These are phyloP conservation scores for Cephus runcator DNA, from an alignment of 2,888 invertebrate species.

Conservation along the genomic window DNA sequence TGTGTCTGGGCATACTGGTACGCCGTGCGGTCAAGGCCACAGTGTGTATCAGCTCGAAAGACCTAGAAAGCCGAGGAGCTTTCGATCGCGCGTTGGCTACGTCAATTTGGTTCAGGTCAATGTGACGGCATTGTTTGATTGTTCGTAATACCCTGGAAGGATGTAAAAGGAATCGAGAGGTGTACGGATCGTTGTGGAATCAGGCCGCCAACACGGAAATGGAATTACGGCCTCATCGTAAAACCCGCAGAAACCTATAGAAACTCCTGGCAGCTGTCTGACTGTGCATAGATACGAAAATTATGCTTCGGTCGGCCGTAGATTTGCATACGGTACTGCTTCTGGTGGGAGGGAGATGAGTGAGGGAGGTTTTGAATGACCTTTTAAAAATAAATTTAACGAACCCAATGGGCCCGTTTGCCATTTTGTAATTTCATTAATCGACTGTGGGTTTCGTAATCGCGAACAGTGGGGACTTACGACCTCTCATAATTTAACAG, in stretches of 20 bases:
- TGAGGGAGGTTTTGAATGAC: not conserved
- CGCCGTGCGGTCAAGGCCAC: constrained; percentile 51
- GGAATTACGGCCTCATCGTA: not conserved
- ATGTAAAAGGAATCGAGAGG: not conserved
- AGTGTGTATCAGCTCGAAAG: constrained; percentile 22
- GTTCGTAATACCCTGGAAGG: not conserved
- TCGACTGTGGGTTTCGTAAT: not conserved
- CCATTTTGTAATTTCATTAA: not conserved
- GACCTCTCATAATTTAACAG: not conserved
- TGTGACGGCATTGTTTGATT: not conserved
- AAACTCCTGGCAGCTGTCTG: not conserved
- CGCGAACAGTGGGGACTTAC: not conserved
- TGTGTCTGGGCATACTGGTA: not conserved
- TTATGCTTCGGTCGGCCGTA: not conserved
- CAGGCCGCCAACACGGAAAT: not conserved
- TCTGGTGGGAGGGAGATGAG: not conserved
- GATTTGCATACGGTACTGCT: not conserved
- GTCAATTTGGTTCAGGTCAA: not conserved
- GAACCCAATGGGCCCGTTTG: not conserved
- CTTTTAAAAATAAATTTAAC: not conserved
- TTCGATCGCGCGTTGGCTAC: not conserved
- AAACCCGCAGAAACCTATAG: not conserved
- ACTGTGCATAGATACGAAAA: not conserved
- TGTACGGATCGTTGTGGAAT: not conserved
- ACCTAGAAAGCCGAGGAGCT: constrained; percentile 3